Base-by-base conservation (phyloP, 2,888 invertebrate genomes). In the Lathronympha strigana region DNA sequence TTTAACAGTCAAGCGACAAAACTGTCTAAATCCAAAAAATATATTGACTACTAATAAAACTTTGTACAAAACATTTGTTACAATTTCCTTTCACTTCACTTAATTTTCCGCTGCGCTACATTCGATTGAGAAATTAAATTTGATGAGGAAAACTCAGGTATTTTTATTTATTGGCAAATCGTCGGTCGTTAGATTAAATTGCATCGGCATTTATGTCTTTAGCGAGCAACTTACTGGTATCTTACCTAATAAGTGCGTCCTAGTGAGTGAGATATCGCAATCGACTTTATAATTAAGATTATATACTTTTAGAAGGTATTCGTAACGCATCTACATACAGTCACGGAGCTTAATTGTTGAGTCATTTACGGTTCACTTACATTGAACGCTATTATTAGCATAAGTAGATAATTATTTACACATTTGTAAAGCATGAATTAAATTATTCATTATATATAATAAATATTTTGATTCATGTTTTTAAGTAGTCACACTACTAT, bases 131-230 rank as follows among this genome's bases (percentile, higher is more conserved):
- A 57, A 57, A 57, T 57, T 28, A 57, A 45, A 25, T 21, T 19
- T 17, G 5, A 54, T 23, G 9, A 8, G 15, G 43, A 17, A 23
- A 38, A 38, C 13, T 17, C n/a, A n/a, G 50, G 50, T 5, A 40
- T 50, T 61, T 55, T 55, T 55, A 40, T 28, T 40, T 28, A 38
- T 19, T 43, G 28, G 51, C 51, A 31, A 51, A 40, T 61, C 61
- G 28, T 4, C n/a, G 25, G 28, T 40, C 61, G 15, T 61, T 61
- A 40, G 9, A 15, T 21, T 19, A 31, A 61, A 51, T 40, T 51
- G 61, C 11, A 21, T 2, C 9, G 13, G 9, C 19, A 31, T 57
- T 57, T 19, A 57, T 58, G 57, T 43, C 33, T 57, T 50, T 23
- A 58, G 50, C 25, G 17, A 8, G 1, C n/a, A 21, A 23, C 17